phyloP scores from a whole-genome alignment of 2,113 vertebrate species.

The Paradisaea rubra region DNA sequence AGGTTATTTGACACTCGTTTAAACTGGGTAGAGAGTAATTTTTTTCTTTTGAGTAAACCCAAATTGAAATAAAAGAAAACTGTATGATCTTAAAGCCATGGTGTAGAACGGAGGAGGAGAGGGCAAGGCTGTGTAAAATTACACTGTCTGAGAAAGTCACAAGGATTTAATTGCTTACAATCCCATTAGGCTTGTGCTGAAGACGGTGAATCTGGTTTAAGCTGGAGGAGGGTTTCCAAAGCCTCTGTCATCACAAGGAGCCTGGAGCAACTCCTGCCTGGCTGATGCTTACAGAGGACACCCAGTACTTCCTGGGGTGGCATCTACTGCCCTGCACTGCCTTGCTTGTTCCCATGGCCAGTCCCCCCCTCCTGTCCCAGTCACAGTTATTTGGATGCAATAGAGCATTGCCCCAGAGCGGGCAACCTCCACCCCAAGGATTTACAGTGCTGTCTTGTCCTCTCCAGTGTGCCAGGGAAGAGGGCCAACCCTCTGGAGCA shows the following conservation, averaged over 20 bases:
- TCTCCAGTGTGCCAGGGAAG: background rate
- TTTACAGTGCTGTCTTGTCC: background rate
- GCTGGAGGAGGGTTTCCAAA: background rate
- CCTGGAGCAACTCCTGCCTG: background rate
- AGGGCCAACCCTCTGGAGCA: rapidly evolving
- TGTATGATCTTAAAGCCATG: background rate
- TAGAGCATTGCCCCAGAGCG: background rate
- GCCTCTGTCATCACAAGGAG: background rate
- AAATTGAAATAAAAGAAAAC: background rate
- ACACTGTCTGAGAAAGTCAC: background rate
- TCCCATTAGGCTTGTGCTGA: background rate
- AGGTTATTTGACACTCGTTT: background rate
- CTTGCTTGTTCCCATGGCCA: rapidly evolving
- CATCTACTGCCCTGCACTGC: background rate
- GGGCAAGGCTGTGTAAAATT: background rate
- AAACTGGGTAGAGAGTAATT: background rate
- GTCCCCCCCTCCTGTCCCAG: background rate
- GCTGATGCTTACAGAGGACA: background rate
- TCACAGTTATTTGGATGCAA: background rate
- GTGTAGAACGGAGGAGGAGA: background rate
- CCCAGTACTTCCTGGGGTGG: background rate
- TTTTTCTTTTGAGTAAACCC: background rate
- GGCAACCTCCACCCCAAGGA: background rate
- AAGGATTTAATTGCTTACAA: background rate
- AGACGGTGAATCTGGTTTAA: background rate